phyloP scores from a whole-genome alignment of 1,140 invertebrate species.

The Drosophila kurseongensis region DNA sequence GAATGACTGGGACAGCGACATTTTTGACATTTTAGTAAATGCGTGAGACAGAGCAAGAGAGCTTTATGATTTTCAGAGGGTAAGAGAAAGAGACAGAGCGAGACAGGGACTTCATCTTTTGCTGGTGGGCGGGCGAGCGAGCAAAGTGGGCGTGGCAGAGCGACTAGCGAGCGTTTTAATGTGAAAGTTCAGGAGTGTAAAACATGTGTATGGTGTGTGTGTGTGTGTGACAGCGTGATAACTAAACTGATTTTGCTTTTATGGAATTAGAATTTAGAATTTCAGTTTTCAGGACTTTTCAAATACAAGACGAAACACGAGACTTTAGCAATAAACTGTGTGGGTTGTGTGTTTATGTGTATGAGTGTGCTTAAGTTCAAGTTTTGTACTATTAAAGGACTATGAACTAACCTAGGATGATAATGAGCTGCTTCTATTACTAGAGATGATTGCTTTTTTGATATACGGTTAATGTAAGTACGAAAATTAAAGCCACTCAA shows the following conservation, averaged over 20 bases:
- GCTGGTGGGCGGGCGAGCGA: constrained; percentile 56
- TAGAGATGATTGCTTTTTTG: constrained; percentile 16
- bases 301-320: constrained; percentile 50
- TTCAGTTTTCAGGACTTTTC: constrained; percentile 24
- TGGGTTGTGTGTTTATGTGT: constrained; percentile 21
- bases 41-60: constrained; percentile 51
- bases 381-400: constrained; percentile 19
- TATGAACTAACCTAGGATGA: constrained; percentile 40
- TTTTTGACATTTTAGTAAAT: constrained; percentile 75
- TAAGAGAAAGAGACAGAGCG: constrained; percentile 21
- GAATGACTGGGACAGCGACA: constrained; percentile 64
- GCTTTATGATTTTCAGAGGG: constrained; percentile 42
- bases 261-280: constrained; percentile 23
- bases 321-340: constrained; percentile 17
- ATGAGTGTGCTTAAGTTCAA: constrained; percentile 55
- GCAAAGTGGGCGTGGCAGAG: constrained; percentile 51
- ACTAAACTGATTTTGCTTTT: constrained; percentile 3
- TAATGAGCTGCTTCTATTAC: constrained; percentile 37
- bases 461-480: constrained; percentile 16
- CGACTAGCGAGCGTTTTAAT: constrained; percentile 43
- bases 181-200: constrained; percentile 28
- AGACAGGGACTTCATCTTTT: constrained; percentile 10
- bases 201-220: constrained; percentile 35
- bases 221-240: constrained; percentile 58
- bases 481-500: constrained; percentile 49